Evolutionary conservation across 1,140 invertebrate genomes (phyloP).

Genomic region (Zaprionus ornatus): DNA sequence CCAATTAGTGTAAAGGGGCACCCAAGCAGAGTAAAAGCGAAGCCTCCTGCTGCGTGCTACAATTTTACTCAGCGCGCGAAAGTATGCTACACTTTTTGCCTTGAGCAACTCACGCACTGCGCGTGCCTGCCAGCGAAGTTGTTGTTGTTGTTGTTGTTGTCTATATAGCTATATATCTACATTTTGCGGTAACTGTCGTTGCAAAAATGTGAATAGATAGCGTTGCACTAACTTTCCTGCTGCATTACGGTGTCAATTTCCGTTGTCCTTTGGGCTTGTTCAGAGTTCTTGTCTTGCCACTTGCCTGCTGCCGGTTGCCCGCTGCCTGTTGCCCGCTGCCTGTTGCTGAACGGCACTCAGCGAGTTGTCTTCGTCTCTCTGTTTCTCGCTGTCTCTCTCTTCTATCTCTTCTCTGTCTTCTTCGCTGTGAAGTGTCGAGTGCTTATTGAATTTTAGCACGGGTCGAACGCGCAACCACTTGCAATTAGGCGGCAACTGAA

Average conservation of each 20-base stretch:
- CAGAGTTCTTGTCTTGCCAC: not conserved
- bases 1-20: conserved; percentile 65
- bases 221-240: conserved; percentile 9
- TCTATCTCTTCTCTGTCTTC: not conserved
- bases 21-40: conserved; percentile 5
- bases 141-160: not conserved
- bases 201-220: conserved; percentile 73
- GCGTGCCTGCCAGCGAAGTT: not conserved
- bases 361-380: not conserved
- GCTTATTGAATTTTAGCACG: not conserved
- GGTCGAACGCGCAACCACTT: conserved; percentile 1
- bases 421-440: not conserved
- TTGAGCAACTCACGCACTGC: not conserved
- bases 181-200: conserved; percentile 29
- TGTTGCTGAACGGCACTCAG: not conserved
- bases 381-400: not conserved
- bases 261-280: conserved; percentile 12
- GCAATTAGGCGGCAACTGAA: conserved; percentile 6
- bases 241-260: conserved; percentile 43
- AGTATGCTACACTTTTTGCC: conserved; percentile 43
- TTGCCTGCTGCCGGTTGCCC: not conserved
- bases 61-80: conserved; percentile 32
- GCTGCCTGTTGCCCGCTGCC: not conserved
- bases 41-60: conserved; percentile 35
- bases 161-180: conserved; percentile 7